Evolutionary conservation across 30 jellyfish, hydroid and myxozoan genomes (phyloP), one percentile per base, ranked within the genome.

Genomic region (Cassiopea xamachana): DNA sequence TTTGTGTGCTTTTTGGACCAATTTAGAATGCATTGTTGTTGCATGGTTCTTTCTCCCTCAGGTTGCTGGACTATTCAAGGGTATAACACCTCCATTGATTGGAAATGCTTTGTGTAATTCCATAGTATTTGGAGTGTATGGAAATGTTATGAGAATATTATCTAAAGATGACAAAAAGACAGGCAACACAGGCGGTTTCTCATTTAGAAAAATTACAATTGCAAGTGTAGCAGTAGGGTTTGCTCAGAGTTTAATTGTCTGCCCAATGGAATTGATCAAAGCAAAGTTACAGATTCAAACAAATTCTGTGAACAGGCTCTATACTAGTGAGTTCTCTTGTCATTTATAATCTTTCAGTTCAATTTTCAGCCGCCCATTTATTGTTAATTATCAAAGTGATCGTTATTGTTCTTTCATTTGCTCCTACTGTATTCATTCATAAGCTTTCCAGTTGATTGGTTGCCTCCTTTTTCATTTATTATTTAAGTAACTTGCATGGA

Each of bases 31-130:
- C 64, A 55, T 55, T 55, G 64, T 10, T 55, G 64, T 55, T 6
- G 64, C 64, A 55, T 27, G 39, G 39, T 27, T 27, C 39, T 27
- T 64, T 13, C 74, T 5, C 67, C 76, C 75, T 15, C 74, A 94
- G 98, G 87, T 94, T 2, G 82, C 17, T 74, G 98, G 98, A 5
- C 79, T 94, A 81, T 94, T 90, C 75, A 94, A 94, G 84, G 98
- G 98, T 59, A 90, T 94, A 79, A 68, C 97, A 15, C 96, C 98
- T 1, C 98, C 98, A n/a, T 88, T 94, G 46, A 73, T 94, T 75
- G 98, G 98, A 10, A 94, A 98, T 1, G 97, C 98, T 73, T 89
- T 80, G 1, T 94, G 98, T 98, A 94, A 94, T 76, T 96, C 98
- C 13, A 90, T 94, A 47, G 97, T 90, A 4, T 94, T 94, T 69